Evolutionary conservation across 2,797 vertebrate genomes (phyloP), one percentile per base, ranked within the genome.

Genomic region (Bryconaethiops microstoma): DNA sequence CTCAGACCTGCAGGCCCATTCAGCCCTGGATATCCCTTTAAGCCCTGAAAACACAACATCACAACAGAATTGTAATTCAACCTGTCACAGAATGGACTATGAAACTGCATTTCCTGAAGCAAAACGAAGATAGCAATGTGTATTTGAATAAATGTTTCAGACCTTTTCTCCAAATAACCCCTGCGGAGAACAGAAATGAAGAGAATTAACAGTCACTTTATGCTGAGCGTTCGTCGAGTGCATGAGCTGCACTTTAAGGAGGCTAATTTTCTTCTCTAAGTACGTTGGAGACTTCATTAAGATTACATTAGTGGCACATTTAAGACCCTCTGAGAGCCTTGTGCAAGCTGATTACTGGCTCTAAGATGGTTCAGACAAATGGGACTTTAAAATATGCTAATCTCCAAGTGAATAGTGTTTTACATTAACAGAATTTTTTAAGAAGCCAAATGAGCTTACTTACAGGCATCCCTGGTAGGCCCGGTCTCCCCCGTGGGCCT

Each of bases 111-210:
- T 57, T 64, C 10, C 64, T 59, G 39, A 45, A 35, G 54, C 16
- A 12, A 59, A 59, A 69, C 17, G 0, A 68, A 57, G 62, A 60
- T 9, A 45, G 74, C 7, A 57, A 23, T 19, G 14, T 42, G 25
- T 75, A 23, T 25, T 42, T 72, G 67, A 78, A 70, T 40, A 76
- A 70, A 68, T 64, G 52, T 60, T 76, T 48, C 65, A 82, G 86
- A 96, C 95, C 90, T 94, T 95, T 81, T 86, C 85, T 91, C 95
- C 95, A 5, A 92, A 91, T 55, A 91, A 84, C 50, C 95, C 95
- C 95, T 95, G 85, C 65, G 72, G 78, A 87, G 73, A 83, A 48
- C 82, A 48, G 39, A 87, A 63, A 84, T 8, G 7, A 78, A 64
- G n/a, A 82, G 7, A 19, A 74, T 79, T 67, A 77, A 55, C 21